Base-by-base conservation (phyloP, 92 coral and sea anemone genomes). In the Phenganax marumi region DNA sequence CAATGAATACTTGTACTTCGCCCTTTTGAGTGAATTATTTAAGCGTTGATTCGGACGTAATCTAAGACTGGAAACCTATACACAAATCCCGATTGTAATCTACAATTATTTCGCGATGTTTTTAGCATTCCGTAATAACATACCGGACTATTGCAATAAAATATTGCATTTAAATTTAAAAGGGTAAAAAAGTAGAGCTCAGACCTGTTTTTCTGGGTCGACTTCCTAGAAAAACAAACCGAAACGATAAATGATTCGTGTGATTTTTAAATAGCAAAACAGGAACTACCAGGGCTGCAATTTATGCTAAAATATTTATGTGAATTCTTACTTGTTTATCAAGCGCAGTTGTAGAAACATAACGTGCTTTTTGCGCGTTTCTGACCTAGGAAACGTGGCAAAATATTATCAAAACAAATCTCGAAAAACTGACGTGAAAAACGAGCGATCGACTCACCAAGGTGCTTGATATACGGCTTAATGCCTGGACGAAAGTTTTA, bases 361-460 rank as follows among this genome's bases (percentile, higher is more conserved):
- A 5, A 7, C 78, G 78, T 13, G 25, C n/a, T 0, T 47, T 76
- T 56, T 21, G 48, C 47, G 63, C 22, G 5, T 52, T 52, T 51
- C 60, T 43, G n/a, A 63, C 64, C 79, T 74, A 74, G 43, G 22
- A 12, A n/a, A 72, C 58, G 26, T n/a, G 26, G 58, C 52, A 72
- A 72, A 12, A 21, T 33, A 72, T 19, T n/a, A 19, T 12, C 6
- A 21, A 19, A 0, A 50, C 8, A 12, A 10, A 48, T 17, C 8
- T 7, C 16, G 10, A 5, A 72, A 48, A 48, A 46, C 12, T 19
- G 12, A 19, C 2, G 8, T 51, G 33, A 13, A 39, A 14, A 25
- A 10, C 46, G 4, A 49, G 22, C 0, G 3, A 13, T 69, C 10
- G 11, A 10, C 77, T 50, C 10, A 72, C 58, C 55, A 74, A 52